Evolutionary conservation across 2,797 vertebrate genomes (phyloP).

Genomic region (Lepidocolaptes lacrymiger): DNA sequence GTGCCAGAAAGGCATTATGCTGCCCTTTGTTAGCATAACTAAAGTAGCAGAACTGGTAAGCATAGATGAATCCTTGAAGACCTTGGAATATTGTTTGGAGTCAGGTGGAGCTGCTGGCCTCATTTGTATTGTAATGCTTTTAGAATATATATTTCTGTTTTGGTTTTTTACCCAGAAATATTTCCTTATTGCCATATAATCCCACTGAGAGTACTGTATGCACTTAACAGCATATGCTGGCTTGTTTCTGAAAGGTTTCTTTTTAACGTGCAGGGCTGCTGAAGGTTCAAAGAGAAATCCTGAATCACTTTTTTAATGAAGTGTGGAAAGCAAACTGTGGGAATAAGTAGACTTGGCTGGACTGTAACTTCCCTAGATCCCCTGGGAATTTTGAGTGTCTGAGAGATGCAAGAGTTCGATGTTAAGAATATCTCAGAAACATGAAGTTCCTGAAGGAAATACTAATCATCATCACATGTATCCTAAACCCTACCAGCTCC

Average conservation of each 20-base stretch:
- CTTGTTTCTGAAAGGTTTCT: neutral
- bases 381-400: constrained; percentile 1
- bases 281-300: constrained; percentile 22
- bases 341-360: constrained; percentile 45
- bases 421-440: constrained; percentile 40
- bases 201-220: neutral
- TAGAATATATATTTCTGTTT: neutral
- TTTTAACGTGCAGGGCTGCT: neutral
- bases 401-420: neutral
- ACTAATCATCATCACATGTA: neutral
- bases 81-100: neutral
- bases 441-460: constrained; percentile 28
- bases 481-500: neutral
- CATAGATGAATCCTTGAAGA: neutral
- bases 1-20: neutral
- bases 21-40: neutral
- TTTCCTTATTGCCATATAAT: neutral
- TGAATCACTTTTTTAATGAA: constrained; percentile 47
- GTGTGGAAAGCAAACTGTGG: constrained; percentile 47
- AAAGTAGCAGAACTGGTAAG: constrained; percentile 32
- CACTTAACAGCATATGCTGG: neutral
- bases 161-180: neutral
- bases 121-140: neutral
- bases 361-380: constrained; percentile 9
- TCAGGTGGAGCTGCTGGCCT: neutral